Percentiles rank a stretch among this genome's conserved stretches.
phyloP scores from a whole-genome alignment of 2,888 invertebrate species.

The Eupsilia transversa region DNA sequence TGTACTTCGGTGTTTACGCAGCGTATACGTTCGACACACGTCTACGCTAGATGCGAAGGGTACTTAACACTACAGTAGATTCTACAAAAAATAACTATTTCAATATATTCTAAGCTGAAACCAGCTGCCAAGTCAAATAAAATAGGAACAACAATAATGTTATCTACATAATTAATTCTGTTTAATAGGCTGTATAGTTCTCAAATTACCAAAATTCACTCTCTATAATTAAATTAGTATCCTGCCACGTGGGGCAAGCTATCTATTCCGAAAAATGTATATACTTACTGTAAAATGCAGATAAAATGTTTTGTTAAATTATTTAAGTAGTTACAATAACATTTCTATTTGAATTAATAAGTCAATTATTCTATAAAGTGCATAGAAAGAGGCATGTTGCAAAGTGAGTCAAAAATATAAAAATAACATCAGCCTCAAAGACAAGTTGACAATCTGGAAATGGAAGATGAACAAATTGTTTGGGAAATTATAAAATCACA shows the following conservation, averaged over 20 bases:
- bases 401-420: background rate
- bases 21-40: background rate
- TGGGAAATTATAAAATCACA: too few relatives aligned
- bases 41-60: background rate
- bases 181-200: background rate
- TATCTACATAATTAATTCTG: background rate
- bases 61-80: conserved; percentile 10
- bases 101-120: conserved; percentile 5
- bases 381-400: background rate
- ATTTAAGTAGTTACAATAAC: background rate
- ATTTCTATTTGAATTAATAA: background rate
- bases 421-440: background rate
- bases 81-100: conserved; percentile 18
- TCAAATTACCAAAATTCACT: background rate
- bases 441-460: conserved; percentile 7
- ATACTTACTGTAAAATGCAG: conserved; percentile 3
- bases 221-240: background rate
- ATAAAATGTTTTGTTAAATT: conserved; percentile 1
- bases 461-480: too few relatives aligned
- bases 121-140: background rate
- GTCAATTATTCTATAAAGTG: background rate
- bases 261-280: background rate
- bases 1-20: background rate
- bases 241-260: too few relatives aligned
- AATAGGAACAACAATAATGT: background rate